Evolutionary conservation across 64 coral and sea anemone genomes (phyloP), one percentile per base, ranked within the genome.

Genomic region (Anthopleura sola): DNA sequence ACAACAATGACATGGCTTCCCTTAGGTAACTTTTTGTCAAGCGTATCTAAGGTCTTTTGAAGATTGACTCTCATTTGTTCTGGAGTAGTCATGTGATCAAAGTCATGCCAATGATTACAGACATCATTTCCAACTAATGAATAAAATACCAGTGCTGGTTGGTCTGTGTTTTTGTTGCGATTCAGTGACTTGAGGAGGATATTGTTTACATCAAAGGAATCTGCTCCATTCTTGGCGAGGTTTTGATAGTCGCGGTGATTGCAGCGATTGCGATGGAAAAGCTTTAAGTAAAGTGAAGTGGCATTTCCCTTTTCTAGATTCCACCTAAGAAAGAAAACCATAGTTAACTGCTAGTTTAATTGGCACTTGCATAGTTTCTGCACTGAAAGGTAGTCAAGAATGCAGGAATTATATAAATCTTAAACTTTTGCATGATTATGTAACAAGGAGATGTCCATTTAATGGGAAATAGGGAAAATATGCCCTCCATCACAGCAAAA

Each of bases 241-340:
- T 99, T 99, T 99, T 99, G 97, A 13, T 95, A 99, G 85, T 99
- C 97, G 85, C 97, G 57, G 39, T 99, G 97, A 71, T 99, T 99
- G 78, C 97, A 99, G 32, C 87, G 90, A 87, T 99, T 99, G 28
- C 97, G 84, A 55, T 89, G 66, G 87, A 88, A 91, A 15, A 99
- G 69, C 44, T 99, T 94, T 10, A 90, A 78, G 62, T 99, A 99
- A 88, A 99, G 90, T 15, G 97, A 99, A 78, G 94, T 75, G 37
- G 53, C 84, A 69, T 88, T 84, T 23, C 94, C 94, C 37, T 84
- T 92, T 47, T 88, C 90, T 82, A 97, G 76, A 77, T 91, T 83
- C 94, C 94, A 97, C 47, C 94, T 97, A 57, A 82, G 0, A 51
- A 37, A 68, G 23, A 68, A 64, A 60, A 83, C 15, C 7, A 68